phyloP scores from a whole-genome alignment of 2,797 vertebrate genomes.

The Eospalax fontanierii region DNA sequence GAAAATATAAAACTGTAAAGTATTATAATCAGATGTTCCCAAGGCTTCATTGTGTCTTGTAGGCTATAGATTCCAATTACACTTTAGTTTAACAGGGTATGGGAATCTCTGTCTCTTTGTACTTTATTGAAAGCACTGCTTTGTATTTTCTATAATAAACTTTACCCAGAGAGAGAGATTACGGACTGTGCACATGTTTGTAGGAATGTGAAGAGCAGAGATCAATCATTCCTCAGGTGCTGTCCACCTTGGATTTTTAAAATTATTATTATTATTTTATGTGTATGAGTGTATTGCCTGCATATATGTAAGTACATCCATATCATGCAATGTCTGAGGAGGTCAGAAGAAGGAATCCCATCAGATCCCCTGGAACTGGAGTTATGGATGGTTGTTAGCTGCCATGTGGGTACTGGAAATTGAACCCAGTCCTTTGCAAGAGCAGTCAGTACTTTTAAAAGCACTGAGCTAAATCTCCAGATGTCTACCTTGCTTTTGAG shows the following conservation, averaged over 20 bases:
- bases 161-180: neutral
- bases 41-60: neutral
- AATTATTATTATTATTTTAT: too few relatives aligned
- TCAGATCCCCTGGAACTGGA: too few relatives aligned
- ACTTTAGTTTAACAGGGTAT: neutral
- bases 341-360: too few relatives aligned
- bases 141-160: neutral
- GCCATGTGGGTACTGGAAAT: too few relatives aligned
- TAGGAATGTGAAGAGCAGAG: neutral
- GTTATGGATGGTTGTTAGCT: too few relatives aligned
- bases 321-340: too few relatives aligned
- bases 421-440: too few relatives aligned
- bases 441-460: too few relatives aligned
- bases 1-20: neutral
- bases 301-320: too few relatives aligned
- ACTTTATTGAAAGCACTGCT: neutral
- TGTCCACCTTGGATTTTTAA: neutral
- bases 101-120: neutral
- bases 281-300: too few relatives aligned
- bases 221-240: neutral
- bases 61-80: neutral
- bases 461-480: too few relatives aligned
- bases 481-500: neutral
- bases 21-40: neutral
- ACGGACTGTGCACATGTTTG: too few relatives aligned